phyloP scores from a whole-genome alignment of 1,140 invertebrate species.

The Zaprionus gabonicus region DNA sequence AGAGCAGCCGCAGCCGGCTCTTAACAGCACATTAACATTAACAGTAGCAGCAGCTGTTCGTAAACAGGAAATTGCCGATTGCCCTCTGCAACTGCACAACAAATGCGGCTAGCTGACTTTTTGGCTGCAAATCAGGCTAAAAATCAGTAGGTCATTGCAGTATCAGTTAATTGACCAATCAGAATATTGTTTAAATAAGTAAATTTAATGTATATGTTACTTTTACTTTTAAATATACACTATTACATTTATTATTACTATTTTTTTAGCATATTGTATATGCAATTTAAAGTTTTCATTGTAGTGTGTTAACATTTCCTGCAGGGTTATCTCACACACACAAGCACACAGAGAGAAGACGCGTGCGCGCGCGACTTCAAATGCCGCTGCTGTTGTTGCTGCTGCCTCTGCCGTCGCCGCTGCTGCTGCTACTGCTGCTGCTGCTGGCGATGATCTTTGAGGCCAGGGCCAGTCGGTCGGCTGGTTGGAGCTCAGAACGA shows the following conservation, averaged over 20 bases:
- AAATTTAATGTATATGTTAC: too few species aligned
- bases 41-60: slow-evolving; percentile 38
- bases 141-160: background rate
- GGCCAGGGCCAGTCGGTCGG: slow-evolving; percentile 73
- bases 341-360: slow-evolving; percentile 49
- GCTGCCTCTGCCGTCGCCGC: slow-evolving; percentile 19
- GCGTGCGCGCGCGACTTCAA: slow-evolving; percentile 69
- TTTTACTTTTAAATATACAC: too few species aligned
- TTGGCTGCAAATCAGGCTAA: background rate
- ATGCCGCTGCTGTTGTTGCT: slow-evolving; percentile 36
- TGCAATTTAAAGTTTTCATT: background rate
- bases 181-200: background rate
- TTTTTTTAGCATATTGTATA: background rate
- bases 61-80: slow-evolving; percentile 39
- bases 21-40: slow-evolving; percentile 52
- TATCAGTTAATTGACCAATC: background rate
- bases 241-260: background rate
- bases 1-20: slow-evolving; percentile 45
- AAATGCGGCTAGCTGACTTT: slow-evolving; percentile 30
- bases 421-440: slow-evolving; percentile 23
- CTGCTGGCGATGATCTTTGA: slow-evolving; percentile 69
- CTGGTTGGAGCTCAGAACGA: slow-evolving; percentile 73
- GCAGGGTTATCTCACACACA: slow-evolving; percentile 19
- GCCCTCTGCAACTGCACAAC: slow-evolving; percentile 11
- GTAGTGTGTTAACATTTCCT: slow-evolving; percentile 4